These are phyloP conservation scores for Charaxes varanes DNA, from an alignment of 1,140 invertebrate species.

Conservation along the genomic window DNA sequence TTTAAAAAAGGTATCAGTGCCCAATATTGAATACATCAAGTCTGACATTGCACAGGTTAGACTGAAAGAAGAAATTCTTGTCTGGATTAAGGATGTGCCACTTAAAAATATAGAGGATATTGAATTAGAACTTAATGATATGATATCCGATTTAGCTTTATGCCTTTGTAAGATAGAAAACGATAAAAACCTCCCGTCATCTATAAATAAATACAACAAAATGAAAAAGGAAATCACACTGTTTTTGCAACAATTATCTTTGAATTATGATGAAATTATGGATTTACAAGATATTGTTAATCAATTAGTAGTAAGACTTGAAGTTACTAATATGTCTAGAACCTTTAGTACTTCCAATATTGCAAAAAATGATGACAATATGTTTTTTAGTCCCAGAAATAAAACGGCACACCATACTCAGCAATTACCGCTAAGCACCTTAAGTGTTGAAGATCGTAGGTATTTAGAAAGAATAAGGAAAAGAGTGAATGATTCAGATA, in stretches of 20 bases:
- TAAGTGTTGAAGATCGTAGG: conserved; percentile 5
- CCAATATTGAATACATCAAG: conserved; percentile 1
- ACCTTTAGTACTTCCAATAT: not conserved
- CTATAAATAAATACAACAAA: not conserved
- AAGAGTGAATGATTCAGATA: not conserved
- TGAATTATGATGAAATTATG: not conserved
- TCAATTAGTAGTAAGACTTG: conserved; percentile 1
- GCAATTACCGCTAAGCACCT: not conserved
- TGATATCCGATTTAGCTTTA: not conserved
- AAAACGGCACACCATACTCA: not conserved
- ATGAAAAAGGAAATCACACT: conserved; percentile 5
- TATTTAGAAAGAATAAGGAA: conserved; percentile 10
- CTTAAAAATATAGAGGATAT: not conserved
- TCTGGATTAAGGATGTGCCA: conserved; percentile 1
- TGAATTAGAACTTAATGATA: not conserved
- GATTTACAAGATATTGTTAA: not conserved
- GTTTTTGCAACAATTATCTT: not conserved
- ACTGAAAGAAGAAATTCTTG: conserved; percentile 2
- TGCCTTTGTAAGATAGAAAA: not conserved
- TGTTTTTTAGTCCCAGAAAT: not conserved
- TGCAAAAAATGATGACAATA: conserved; percentile 1
- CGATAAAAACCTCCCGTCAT: not conserved
- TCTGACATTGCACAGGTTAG: not conserved
- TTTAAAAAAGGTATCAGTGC: conserved; percentile 7
- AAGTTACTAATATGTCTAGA: not conserved